Evolutionary conservation across 2,797 vertebrate genomes (phyloP).

Genomic region (Acrocephalus scirpaceus): DNA sequence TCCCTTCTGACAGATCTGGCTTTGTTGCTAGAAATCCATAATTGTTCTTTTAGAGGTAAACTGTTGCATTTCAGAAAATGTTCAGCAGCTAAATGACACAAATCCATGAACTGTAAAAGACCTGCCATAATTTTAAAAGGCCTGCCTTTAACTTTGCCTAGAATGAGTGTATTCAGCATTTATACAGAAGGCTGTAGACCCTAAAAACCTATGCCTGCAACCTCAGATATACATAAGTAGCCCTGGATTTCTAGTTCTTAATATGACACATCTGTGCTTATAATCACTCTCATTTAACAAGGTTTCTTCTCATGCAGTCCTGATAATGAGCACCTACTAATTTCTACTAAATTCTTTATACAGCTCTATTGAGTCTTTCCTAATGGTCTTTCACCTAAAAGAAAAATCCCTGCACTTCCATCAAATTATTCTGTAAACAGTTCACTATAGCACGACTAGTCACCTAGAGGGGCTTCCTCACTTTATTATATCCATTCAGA

Average conservation of each 20-base stretch:
- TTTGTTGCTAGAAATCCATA: not conserved
- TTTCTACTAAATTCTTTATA: not conserved
- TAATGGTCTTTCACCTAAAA: not conserved
- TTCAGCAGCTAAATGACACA: not conserved
- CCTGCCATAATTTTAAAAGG: not conserved
- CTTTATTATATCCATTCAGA: not conserved
- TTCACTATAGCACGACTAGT: not conserved
- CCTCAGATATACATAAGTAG: not conserved
- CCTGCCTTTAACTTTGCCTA: not conserved
- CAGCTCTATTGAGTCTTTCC: not conserved
- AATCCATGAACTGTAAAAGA: not conserved
- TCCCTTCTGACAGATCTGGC: not conserved
- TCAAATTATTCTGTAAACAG: not conserved
- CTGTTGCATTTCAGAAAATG: not conserved
- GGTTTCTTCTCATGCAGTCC: not conserved
- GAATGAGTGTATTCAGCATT: not conserved
- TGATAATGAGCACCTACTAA: not conserved
- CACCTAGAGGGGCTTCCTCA: not conserved
- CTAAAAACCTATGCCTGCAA: not conserved
- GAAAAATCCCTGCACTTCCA: not conserved
- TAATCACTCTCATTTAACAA: not conserved
- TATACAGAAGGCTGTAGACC: not conserved
- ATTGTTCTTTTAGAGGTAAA: not conserved
- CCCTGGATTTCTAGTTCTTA: not conserved
- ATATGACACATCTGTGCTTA: not conserved